phyloP scores from a whole-genome alignment of 2,888 invertebrate species.

The Halictus quadricinctus region DNA sequence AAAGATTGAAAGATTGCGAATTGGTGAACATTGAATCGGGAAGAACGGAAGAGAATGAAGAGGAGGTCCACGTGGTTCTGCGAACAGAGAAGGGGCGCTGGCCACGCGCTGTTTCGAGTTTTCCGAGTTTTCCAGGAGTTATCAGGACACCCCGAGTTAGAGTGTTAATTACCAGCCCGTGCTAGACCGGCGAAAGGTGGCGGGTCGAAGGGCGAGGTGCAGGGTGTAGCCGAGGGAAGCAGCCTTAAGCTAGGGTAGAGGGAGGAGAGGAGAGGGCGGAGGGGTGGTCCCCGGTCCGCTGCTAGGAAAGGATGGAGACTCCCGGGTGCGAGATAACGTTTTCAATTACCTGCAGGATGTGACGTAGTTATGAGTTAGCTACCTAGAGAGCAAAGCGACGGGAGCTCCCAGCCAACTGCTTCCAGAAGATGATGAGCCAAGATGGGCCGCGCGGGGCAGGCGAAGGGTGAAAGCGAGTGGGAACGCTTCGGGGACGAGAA shows the following conservation, averaged over 20 bases:
- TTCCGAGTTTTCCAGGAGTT: slow-evolving; percentile 79
- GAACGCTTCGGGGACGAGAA: slow-evolving; percentile 46
- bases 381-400: slow-evolving; percentile 67
- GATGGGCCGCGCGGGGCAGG: slow-evolving; percentile 65
- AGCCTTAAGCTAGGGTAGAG: slow-evolving; percentile 67
- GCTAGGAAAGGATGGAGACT: slow-evolving; percentile 76
- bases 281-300: slow-evolving; percentile 47
- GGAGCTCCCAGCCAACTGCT: slow-evolving; percentile 64
- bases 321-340: slow-evolving; percentile 81
- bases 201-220: slow-evolving; percentile 15
- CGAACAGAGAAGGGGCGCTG: slow-evolving; percentile 7
- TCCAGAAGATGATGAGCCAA: slow-evolving; percentile 78
- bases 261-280: slow-evolving; percentile 38
- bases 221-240: slow-evolving; percentile 65
- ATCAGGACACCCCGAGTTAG: slow-evolving; percentile 68
- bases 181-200: slow-evolving; percentile 63
- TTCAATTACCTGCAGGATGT: slow-evolving; percentile 82
- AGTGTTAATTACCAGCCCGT: slow-evolving; percentile 80
- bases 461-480: slow-evolving; percentile 16
- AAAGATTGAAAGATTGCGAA: neutral
- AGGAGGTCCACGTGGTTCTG: neutral
- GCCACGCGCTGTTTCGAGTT: slow-evolving; percentile 73
- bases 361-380: slow-evolving; percentile 82
- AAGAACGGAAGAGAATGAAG: neutral
- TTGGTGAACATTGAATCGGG: neutral